Evolutionary conservation across 2,797 vertebrate genomes (phyloP), one percentile per base, ranked within the genome.

Genomic region (Ataeniobius toweri): DNA sequence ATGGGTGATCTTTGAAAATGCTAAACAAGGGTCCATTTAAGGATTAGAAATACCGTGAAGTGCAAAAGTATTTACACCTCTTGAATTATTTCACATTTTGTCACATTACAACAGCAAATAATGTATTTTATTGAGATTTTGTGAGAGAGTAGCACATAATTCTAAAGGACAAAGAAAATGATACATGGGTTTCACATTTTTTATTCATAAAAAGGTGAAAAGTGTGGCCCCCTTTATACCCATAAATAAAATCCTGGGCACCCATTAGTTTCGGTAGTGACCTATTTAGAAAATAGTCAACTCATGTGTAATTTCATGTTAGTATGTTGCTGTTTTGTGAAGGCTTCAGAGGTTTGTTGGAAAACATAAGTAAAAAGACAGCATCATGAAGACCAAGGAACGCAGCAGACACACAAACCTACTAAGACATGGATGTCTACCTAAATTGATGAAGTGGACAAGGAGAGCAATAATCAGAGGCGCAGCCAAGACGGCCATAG

Each of bases 11-110:
- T 70, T 48, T 69, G 75, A 51, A 72, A 77, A 82, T 46, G 51
- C 31, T 72, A 80, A 74, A 72, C 36, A 75, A 28, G 51, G 75
- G 74, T 80, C 82, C n/a, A 55, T 74, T 72, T 80, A 59, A 77
- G 81, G 73, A 81, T 48, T 56, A 76, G 78, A 85, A 80, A 81
- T 58, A 46, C 24, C 3, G 67, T 70, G 67, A 44, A 44, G 48
- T 70, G 67, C 67, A 70, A 70, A 70, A 26, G 67, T 70, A 70
- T 70, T 70, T n/a, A 48, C n/a, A n/a, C 2, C 67, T n/a, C 67
- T 67, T 46, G n/a, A 70, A 26, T 70, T 70, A 46, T 18, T 70
- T 48, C 41, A 70, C 41, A 69, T 69, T 46, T 46, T 69, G 41
- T 26, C 24, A 41, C 12, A 46, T 69, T 44, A 20, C 41, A 46